Percentiles rank a stretch among this genome's conserved stretches.
phyloP scores from a whole-genome alignment of 2,888 invertebrate genomes.

The Metallyticus violacea region DNA sequence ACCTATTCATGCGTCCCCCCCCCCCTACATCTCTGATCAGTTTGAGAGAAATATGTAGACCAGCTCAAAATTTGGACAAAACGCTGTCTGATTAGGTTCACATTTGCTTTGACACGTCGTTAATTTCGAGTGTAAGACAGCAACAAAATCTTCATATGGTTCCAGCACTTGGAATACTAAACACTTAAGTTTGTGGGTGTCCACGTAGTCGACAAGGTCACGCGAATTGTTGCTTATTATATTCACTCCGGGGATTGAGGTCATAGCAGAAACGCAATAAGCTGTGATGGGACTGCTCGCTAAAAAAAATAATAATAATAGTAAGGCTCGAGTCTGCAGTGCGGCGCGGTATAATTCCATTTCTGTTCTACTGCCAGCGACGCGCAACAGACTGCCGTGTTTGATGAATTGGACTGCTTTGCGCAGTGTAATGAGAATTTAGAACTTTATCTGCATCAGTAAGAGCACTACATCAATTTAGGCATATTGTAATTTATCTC shows the following conservation, averaged over 20 bases:
- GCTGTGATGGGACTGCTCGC: background rate
- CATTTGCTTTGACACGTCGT: too few relatives aligned
- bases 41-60: too few relatives aligned
- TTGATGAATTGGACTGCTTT: background rate
- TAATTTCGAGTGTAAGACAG: too few relatives aligned
- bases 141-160: too few relatives aligned
- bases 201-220: background rate
- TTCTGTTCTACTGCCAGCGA: too few relatives aligned
- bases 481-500: background rate
- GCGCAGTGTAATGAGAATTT: background rate
- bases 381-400: background rate
- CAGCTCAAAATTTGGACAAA: too few relatives aligned
- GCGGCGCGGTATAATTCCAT: background rate
- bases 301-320: background rate
- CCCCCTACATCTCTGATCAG: too few relatives aligned
- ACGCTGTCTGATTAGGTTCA: too few relatives aligned
- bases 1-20: too few relatives aligned
- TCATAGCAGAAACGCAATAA: conserved; percentile 6
- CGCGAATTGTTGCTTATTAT: background rate
- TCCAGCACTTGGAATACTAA: background rate
- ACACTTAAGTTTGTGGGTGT: background rate
- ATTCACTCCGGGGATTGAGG: background rate
- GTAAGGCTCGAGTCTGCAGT: background rate
- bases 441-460: background rate
- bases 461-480: background rate